Percentiles rank a stretch among this genome's conserved stretches.
phyloP scores from a whole-genome alignment of 2,113 vertebrate genomes.

The Callopanchax toddi region DNA sequence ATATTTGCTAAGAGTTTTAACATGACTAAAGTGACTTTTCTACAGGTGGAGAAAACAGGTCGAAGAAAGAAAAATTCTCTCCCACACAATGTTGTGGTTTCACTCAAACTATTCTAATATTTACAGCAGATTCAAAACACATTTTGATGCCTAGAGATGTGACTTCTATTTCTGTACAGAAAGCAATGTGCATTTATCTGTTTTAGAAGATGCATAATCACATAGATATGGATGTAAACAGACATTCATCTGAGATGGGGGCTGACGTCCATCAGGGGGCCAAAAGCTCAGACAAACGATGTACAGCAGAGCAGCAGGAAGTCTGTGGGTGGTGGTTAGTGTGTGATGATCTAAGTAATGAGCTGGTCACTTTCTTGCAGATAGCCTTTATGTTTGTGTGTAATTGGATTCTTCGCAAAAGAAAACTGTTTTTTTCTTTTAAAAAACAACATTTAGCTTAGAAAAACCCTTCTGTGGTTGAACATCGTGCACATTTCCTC shows the following conservation, averaged over 20 bases:
- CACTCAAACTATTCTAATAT: too few relatives aligned
- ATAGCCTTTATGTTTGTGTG: not conserved
- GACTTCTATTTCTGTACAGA: not conserved
- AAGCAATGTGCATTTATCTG: not conserved
- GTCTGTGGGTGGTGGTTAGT: not conserved
- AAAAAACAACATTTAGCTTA: not conserved
- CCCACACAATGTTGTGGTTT: too few relatives aligned
- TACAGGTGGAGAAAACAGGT: not conserved
- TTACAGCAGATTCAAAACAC: not conserved
- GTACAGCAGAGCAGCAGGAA: slow-evolving; percentile 5
- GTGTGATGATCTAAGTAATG: not conserved
- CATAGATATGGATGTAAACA: slow-evolving; percentile 7
- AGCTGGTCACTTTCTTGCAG: not conserved
- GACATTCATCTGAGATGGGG: not conserved
- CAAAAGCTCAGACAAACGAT: not conserved
- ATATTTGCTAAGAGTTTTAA: too few relatives aligned
- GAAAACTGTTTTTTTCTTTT: not conserved
- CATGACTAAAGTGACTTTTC: too few relatives aligned
- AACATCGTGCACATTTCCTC: not conserved
- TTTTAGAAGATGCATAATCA: not conserved
- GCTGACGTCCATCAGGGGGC: not conserved
- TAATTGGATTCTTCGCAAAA: not conserved
- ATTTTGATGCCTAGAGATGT: not conserved
- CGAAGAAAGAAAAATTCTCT: too few relatives aligned
- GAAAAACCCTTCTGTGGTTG: not conserved